A percentile compares a stretch with the other conserved stretches of the same genome.
These are phyloP conservation scores for Bursaphelenchus okinawaensis DNA, from an alignment of 2,888 invertebrate genomes.

Conservation along the genomic window DNA sequence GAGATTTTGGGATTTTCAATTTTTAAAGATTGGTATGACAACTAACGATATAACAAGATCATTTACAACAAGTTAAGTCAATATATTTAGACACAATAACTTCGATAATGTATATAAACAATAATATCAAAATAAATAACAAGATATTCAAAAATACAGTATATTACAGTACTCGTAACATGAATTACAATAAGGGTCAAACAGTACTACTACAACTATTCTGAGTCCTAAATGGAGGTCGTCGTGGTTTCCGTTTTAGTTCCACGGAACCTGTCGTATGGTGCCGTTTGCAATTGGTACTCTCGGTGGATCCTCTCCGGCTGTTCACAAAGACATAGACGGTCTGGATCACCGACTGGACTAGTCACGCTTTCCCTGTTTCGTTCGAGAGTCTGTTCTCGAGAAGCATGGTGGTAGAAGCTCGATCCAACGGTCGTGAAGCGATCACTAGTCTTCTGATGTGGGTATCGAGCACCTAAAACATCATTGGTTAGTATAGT, in stretches of 20 bases:
- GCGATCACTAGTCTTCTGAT: slow-evolving; percentile 10
- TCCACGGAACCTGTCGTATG: not conserved
- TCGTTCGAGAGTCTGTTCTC: slow-evolving; percentile 7
- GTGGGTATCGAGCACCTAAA: slow-evolving; percentile 13
- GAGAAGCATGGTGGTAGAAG: slow-evolving; percentile 4
- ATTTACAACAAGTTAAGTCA: too few species aligned
- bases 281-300: not conserved
- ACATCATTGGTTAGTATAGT: too few species aligned
- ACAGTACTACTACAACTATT: not conserved
- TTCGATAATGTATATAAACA: too few species aligned
- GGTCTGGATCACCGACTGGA: not conserved
- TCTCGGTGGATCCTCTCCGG: not conserved
- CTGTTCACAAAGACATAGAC: not conserved
- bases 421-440: slow-evolving; percentile 4
- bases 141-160: too few species aligned
- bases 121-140: too few species aligned
- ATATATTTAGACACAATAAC: too few species aligned
- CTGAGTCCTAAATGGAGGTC: not conserved
- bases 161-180: too few species aligned
- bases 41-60: too few species aligned
- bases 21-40: too few species aligned
- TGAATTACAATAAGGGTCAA: not conserved
- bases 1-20: too few species aligned
- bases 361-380: not conserved
- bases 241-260: not conserved